Base-by-base conservation (phyloP, 2,113 vertebrate species). In the Nanorana parkeri region DNA sequence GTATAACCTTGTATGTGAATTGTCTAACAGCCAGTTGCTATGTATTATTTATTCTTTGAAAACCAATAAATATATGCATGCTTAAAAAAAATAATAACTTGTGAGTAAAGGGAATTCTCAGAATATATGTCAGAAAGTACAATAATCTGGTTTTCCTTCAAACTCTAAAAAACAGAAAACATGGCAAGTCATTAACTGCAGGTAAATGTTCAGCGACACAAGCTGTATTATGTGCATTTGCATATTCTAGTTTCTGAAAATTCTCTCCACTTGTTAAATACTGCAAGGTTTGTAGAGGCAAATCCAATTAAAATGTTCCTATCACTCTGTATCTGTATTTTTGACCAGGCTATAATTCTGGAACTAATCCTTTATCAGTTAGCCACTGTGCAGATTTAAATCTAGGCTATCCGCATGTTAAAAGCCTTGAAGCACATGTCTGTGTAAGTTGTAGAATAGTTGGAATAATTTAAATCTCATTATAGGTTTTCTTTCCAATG, bases 301-400 rank as follows among this genome's bases (percentile, higher is more conserved):
- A 66, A 78, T 66, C 61, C 36, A 78, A 78, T 78, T 78, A 78
- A 66, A 78, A 28, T 66, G 11, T 54, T 13, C 41, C n/a, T 28
- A 66, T 66, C 36, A n/a, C 41, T 64, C 21, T n/a, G 24, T 66
- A 54, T 58, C 64, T 79, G 77, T 17, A 1, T 20, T 58, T 79
- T 58, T 79, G 54, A 68, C 52, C 8, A 58, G 26, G n/a, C 29
- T 68, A 19, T 67, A 55, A 58, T 21, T 58, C 28, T 68, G 65
- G 29, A 79, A 79, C 77, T 58, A 79, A 79, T 79, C 65, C 77
- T 68, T 26, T 78, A 58, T 58, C 47, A 56, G 63, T 26, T 67
- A 36, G 41, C 76, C 51, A 29, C 29, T 65, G 17, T 17, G 1
- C 65, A 58, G 77, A 79, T 67, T 56, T 56, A 68, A 68, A 79